Evolutionary conservation across 2,113 vertebrate species (phyloP).

Genomic region (Ceuthmochares aereus): DNA sequence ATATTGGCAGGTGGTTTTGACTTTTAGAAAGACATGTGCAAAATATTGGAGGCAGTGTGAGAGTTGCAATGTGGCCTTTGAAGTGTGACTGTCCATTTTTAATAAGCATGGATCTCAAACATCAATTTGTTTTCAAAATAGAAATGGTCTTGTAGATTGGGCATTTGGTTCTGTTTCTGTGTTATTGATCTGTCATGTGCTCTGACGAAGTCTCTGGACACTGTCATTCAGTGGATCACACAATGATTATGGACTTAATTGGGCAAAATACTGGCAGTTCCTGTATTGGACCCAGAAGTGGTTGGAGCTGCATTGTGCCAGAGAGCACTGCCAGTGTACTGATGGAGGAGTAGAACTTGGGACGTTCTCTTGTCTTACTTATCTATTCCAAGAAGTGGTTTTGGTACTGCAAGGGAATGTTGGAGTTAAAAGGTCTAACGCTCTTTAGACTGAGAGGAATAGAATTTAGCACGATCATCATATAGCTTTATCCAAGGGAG

Average conservation of each 20-base stretch:
- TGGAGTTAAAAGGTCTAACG: neutral
- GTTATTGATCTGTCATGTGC: neutral
- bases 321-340: neutral
- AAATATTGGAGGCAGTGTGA: neutral
- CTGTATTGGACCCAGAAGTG: neutral
- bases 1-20: neutral
- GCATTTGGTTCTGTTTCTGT: neutral
- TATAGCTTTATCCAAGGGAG: neutral
- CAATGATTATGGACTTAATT: neutral
- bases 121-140: neutral
- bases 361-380: neutral
- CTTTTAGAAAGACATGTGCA: neutral
- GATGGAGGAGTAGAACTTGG: neutral
- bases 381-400: neutral
- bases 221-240: neutral
- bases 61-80: neutral
- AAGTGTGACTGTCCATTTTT: accelerated
- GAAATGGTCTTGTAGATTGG: neutral
- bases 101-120: neutral
- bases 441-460: neutral
- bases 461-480: neutral
- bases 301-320: neutral
- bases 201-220: neutral
- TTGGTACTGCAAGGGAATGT: neutral
- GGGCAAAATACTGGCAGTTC: neutral